A percentile compares a stretch with the other conserved stretches of the same genome.
Conservation (phyloP, 2,888 invertebrate genomes). For the Xylota sylvarum region DNA sequence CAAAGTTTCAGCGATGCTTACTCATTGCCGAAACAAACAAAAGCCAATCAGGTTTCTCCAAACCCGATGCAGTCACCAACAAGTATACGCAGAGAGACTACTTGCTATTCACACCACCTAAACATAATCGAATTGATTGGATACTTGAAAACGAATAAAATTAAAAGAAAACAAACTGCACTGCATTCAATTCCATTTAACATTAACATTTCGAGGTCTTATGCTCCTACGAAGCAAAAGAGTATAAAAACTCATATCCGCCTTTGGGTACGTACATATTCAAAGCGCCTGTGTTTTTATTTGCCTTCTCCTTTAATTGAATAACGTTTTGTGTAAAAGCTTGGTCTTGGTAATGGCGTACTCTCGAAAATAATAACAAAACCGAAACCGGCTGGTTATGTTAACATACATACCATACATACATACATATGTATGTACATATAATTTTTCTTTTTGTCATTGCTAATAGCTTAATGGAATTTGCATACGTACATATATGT, state of each 20-base stretch:
- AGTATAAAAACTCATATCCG: constrained; percentile 36
- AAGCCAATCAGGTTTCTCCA: not conserved
- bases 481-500: not conserved
- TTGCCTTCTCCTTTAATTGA: constrained; percentile 34
- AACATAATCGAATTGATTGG: constrained; percentile 23
- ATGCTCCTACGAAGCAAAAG: constrained; percentile 6
- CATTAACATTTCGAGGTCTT: constrained; percentile 1
- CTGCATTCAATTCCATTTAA: constrained; percentile 10
- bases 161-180: constrained; percentile 20
- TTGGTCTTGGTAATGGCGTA: too few relatives aligned
- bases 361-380: not conserved
- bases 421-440: too few relatives aligned
- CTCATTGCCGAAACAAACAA: constrained; percentile 23
- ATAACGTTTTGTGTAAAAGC: constrained; percentile 26
- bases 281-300: constrained; percentile 7
- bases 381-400: constrained; percentile 3
- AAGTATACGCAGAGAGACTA: not conserved
- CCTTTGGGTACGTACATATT: constrained; percentile 28
- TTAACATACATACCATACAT: too few relatives aligned
- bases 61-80: not conserved
- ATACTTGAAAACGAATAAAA: constrained; percentile 22
- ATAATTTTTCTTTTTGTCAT: constrained; percentile 8
- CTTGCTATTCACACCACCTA: constrained; percentile 13
- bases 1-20: not conserved
- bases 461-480: constrained; percentile 1